Base-by-base conservation (phyloP, 2,113 vertebrate genomes). In the Drymodes brunneopygia region DNA sequence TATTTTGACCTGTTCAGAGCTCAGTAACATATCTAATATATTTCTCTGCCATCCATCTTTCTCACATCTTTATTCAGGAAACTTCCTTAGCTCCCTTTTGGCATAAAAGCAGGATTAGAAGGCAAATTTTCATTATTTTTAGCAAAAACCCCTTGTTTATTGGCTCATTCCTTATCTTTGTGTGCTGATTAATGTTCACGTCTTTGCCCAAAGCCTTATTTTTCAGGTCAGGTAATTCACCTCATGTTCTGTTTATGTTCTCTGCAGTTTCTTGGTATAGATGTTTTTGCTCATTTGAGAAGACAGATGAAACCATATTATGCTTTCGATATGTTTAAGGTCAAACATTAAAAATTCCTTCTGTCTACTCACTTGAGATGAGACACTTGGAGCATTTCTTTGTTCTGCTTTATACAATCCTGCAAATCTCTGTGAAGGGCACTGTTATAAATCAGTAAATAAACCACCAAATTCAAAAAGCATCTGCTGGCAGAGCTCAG, bases 311-410 rank as follows among this genome's bases (percentile, higher is more conserved):
- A 96, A 86, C 80, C 21, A 7, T 84, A 72, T 91, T 95, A 90
- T 53, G 58, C 72, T 90, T 93, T 74, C 90, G 79, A 10, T 88
- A 84, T 42, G 28, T 92, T 92, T 96, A 47, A 92, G 88, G 94
- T 96, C 93, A 95, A 79, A 91, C 80, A 92, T 95, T 93, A 96
- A 94, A 94, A 92, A 96, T 94, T 95, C 93, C 23, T n/a, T 95
- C 72, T 83, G 0, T 86, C 88, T 81, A 0, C 75, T 92, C 80
- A 28, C 86, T 88, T 67, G 77, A 92, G 90, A 94, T 82, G 36
- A 94, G 92, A 40, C 72, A 90, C 38, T 88, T 50, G 57, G 72
- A 93, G 48, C 51, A 66, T 79, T 94, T 92, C 86, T 95, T 93
- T 95, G 90, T 92, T 94, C 82, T 94, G 53, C 31, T 92, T 90